These are phyloP conservation scores for Dryobota labecula DNA, from an alignment of 2,888 invertebrate species.

Conservation along the genomic window DNA sequence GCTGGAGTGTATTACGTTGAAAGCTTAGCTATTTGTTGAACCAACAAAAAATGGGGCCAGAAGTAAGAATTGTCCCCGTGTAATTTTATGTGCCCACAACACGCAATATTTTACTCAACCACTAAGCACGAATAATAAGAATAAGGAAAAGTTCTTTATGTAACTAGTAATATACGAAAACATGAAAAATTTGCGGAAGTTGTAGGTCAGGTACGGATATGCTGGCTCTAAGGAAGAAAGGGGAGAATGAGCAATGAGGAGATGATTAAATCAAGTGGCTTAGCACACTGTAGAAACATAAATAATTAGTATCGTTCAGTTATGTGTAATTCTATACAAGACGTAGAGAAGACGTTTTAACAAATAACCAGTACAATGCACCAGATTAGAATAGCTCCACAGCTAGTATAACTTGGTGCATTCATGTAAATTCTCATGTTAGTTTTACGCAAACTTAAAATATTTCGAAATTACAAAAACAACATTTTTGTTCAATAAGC, in stretches of 20 bases:
- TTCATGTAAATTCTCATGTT: background rate
- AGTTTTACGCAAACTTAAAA: background rate
- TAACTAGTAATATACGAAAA: background rate
- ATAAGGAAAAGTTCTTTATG: constrained; percentile 21
- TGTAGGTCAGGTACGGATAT: background rate
- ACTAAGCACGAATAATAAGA: constrained; percentile 28
- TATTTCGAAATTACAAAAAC: background rate
- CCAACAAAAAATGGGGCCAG: constrained; percentile 33
- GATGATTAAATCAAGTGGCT: background rate
- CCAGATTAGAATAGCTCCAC: background rate
- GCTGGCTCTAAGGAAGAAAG: no score
- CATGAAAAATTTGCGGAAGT: background rate
- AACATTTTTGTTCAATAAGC: background rate
- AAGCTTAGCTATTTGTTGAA: constrained; percentile 30
- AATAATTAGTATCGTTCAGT: background rate
- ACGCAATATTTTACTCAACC: constrained; percentile 52
- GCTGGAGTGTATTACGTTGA: constrained; percentile 16
- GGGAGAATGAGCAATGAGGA: background rate
- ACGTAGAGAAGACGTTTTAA: background rate
- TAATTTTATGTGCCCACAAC: constrained; percentile 39
- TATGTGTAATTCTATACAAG: no score
- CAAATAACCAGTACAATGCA: background rate
- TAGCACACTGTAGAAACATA: background rate
- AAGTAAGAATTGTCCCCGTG: constrained; percentile 10
- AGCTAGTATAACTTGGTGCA: background rate